These are phyloP conservation scores for Porites divaricata DNA, from an alignment of 92 coral and sea anemone genomes.

Conservation along the genomic window DNA sequence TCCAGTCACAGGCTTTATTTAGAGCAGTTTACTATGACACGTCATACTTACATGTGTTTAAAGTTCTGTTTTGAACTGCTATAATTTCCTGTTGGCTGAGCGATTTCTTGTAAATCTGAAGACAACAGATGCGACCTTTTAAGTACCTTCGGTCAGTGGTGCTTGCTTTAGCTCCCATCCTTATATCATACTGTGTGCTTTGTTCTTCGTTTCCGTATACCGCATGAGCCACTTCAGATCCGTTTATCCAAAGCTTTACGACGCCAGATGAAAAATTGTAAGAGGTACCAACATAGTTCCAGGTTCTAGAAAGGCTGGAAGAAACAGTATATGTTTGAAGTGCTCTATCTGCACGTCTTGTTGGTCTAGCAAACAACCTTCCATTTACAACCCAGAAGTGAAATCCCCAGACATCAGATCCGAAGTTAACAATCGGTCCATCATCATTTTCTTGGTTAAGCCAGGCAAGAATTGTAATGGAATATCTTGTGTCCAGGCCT, in stretches of 20 bases:
- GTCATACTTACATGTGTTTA: background rate
- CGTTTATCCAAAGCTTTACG: conserved; percentile 38
- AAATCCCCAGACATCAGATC: background rate
- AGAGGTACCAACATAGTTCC: conserved; percentile 30
- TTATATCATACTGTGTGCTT: background rate
- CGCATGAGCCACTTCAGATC: background rate
- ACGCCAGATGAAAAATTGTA: conserved; percentile 36
- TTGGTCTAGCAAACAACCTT: background rate
- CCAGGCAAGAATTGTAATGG: conserved; percentile 38
- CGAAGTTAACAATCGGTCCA: background rate
- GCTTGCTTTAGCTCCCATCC: background rate
- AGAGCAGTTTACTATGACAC: background rate
- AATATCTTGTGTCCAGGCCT: conserved; percentile 27
- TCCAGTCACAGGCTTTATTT: too few species aligned
- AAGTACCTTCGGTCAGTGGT: background rate
- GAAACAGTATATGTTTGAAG: too few species aligned
- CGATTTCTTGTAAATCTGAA: background rate
- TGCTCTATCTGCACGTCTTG: too few species aligned
- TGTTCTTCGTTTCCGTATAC: background rate
- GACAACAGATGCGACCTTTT: background rate
- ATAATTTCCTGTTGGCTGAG: background rate
- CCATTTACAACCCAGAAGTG: background rate
- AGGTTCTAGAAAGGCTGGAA: background rate
- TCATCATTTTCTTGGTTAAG: conserved; percentile 12
- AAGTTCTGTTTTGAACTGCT: conserved; percentile 20